These are phyloP conservation scores for Mythimna pallens DNA, from an alignment of 2,888 invertebrate genomes.

Conservation along the genomic window DNA sequence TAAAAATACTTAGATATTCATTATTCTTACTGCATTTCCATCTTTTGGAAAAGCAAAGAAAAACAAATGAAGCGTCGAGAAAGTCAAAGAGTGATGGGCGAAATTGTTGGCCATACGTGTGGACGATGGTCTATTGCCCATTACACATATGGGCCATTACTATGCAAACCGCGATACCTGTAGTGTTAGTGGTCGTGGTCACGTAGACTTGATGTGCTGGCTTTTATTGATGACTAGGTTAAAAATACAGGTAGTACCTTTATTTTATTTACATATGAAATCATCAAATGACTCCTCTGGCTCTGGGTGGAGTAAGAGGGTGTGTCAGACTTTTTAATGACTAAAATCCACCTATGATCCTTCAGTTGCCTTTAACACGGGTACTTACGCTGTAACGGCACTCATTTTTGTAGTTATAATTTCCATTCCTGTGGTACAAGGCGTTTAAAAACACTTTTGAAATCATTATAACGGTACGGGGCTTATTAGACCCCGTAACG, in stretches of 20 bases:
- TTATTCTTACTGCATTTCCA: not conserved
- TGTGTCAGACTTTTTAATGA: too few relatives aligned
- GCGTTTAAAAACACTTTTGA: too few relatives aligned
- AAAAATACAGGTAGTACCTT: not conserved
- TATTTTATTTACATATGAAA: too few relatives aligned
- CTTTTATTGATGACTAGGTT: constrained; percentile 16
- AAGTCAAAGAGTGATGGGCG: constrained; percentile 48
- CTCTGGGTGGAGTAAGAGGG: too few relatives aligned
- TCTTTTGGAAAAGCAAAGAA: constrained; percentile 28
- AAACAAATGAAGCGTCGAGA: constrained; percentile 29
- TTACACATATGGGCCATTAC: constrained; percentile 20
- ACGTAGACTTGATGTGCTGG: constrained; percentile 33
- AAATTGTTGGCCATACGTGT: constrained; percentile 34
- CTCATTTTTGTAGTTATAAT: too few relatives aligned
- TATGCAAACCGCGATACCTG: constrained; percentile 41
- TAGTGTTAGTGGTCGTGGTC: constrained; percentile 1
- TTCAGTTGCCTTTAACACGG: too few relatives aligned
- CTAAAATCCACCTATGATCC: too few relatives aligned
- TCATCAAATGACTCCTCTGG: too few relatives aligned
- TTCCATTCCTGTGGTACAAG: too few relatives aligned
- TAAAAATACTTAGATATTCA: not conserved
- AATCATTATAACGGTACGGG: too few relatives aligned
- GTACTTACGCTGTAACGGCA: too few relatives aligned
- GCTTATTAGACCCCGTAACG: too few relatives aligned
- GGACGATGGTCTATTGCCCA: constrained; percentile 12